phyloP scores from a whole-genome alignment of 53 echinoderm and acorn worm species.

The Stichopus horrens region DNA sequence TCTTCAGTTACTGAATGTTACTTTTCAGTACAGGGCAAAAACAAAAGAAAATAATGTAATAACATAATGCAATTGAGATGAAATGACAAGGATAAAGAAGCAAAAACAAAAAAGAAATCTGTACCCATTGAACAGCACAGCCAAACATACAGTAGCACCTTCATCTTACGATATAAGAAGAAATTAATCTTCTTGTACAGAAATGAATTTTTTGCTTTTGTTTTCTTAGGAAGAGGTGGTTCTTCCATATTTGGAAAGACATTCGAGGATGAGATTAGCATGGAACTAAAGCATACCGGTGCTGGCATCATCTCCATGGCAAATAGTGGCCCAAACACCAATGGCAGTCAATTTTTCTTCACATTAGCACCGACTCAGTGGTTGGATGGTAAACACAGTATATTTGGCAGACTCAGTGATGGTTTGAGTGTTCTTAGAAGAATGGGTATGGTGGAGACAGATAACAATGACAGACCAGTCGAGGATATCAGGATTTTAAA shows the following conservation, averaged over 20 bases:
- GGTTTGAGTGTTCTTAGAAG: constrained; percentile 80
- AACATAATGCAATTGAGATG: too few relatives aligned
- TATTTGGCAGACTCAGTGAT: constrained; percentile 79
- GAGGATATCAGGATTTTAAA: constrained; percentile 79
- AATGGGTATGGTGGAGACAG: constrained; percentile 93
- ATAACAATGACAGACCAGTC: constrained; percentile 68
- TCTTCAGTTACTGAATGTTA: too few relatives aligned
- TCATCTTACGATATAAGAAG: too few relatives aligned
- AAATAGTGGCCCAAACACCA: constrained; percentile 92
- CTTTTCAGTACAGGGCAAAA: too few relatives aligned
- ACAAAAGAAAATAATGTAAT: too few relatives aligned
- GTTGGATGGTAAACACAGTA: constrained; percentile 88
- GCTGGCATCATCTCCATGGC: constrained; percentile 97
- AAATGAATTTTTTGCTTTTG: not conserved
- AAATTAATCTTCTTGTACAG: too few relatives aligned
- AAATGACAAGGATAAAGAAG: too few relatives aligned
- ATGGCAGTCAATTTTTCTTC: constrained; percentile 98
- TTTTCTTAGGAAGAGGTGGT: constrained; percentile 77
- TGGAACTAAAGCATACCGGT: constrained; percentile 84
- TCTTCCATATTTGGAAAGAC: constrained; percentile 84
- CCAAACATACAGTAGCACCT: too few relatives aligned
- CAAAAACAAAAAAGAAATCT: too few relatives aligned
- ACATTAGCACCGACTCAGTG: constrained; percentile 83
- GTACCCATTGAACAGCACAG: too few relatives aligned
- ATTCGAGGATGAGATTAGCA: constrained; percentile 85